Percentiles rank a stretch among this genome's conserved stretches.
phyloP scores from a whole-genome alignment of 2,797 vertebrate genomes.

The Bovichtus diacanthus region DNA sequence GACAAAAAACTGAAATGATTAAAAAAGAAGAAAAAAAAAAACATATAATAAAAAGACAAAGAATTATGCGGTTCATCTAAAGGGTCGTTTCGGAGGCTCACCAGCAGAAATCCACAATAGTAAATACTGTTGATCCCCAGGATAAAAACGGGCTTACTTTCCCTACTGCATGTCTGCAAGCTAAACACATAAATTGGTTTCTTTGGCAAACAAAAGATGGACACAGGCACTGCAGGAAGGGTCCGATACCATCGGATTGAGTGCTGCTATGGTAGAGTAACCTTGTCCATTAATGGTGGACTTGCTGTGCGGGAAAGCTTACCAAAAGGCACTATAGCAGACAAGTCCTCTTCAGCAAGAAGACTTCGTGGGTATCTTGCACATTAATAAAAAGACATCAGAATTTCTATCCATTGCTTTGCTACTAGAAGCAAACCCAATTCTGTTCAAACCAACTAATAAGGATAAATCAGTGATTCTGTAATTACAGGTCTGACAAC shows the following conservation, averaged over 20 bases:
- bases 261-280: constrained; percentile 38
- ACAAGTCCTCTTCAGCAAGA: not conserved
- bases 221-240: constrained; percentile 36
- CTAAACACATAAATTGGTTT: constrained; percentile 43
- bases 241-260: constrained; percentile 46
- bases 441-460: constrained; percentile 3
- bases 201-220: constrained; percentile 33
- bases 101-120: not conserved
- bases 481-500: not conserved
- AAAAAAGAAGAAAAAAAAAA: not conserved
- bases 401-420: constrained; percentile 4
- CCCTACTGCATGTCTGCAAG: constrained; percentile 20
- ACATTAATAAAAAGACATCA: constrained; percentile 28
- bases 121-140: constrained; percentile 19
- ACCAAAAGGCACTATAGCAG: constrained; percentile 28
- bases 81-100: too few relatives aligned
- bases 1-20: too few relatives aligned
- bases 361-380: constrained; percentile 11
- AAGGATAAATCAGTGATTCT: not conserved
- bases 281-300: constrained; percentile 38
- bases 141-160: constrained; percentile 29
- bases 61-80: not conserved
- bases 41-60: not conserved
- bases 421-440: not conserved
- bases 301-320: constrained; percentile 44